These are phyloP conservation scores for Ochotona curzoniae DNA, from an alignment of 2,113 vertebrate genomes.

Conservation along the genomic window DNA sequence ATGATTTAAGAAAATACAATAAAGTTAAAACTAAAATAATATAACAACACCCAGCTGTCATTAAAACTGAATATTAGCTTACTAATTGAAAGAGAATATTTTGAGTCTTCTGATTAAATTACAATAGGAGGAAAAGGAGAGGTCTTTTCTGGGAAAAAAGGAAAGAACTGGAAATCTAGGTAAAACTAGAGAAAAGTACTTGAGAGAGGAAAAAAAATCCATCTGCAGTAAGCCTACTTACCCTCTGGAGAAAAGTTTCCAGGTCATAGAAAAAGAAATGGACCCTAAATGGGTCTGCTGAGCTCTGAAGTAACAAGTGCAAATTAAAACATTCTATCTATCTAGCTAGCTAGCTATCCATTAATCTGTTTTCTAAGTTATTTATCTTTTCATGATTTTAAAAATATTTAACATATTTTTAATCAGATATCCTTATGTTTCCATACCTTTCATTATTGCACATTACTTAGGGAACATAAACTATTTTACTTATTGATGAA, in stretches of 20 bases:
- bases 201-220: neutral
- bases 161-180: neutral
- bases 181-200: neutral
- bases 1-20: neutral
- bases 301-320: neutral
- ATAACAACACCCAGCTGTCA: neutral
- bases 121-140: neutral
- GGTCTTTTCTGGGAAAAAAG: no score
- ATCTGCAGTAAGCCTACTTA: neutral
- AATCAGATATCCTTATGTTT: neutral
- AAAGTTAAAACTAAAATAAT: neutral
- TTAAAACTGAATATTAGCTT: neutral
- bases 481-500: neutral
- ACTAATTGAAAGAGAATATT: neutral
- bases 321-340: neutral
- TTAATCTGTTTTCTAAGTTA: no score
- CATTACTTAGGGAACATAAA: neutral
- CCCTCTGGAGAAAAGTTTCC: neutral
- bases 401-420: neutral
- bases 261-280: neutral
- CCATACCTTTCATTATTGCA: neutral
- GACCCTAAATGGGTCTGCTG: no score
- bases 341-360: no score
- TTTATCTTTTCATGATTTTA: neutral
- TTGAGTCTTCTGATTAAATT: neutral